A percentile compares a stretch with the other conserved stretches of the same genome.
Evolutionary conservation across 2,797 vertebrate species (phyloP).

Genomic region (Notolabrus celidotus): DNA sequence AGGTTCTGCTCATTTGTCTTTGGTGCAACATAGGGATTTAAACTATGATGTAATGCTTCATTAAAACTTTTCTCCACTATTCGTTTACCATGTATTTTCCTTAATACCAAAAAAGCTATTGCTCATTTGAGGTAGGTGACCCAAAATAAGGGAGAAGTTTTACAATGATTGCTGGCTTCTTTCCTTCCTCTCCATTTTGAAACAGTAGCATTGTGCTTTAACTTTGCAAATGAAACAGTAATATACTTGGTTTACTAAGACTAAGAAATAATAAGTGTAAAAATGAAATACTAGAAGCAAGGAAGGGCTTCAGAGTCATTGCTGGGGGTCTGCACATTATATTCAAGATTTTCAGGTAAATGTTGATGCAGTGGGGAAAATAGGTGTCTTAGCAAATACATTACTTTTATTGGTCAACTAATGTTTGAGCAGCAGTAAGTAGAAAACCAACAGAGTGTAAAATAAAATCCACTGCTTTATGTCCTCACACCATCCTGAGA

Average conservation of each 20-base stretch:
- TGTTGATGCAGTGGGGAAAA: slow-evolving; percentile 19
- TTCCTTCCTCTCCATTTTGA: slow-evolving; percentile 51
- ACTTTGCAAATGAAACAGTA: too few species aligned
- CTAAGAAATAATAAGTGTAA: neutral
- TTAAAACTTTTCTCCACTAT: slow-evolving; percentile 49
- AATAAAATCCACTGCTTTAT: too few species aligned
- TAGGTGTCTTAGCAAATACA: too few species aligned
- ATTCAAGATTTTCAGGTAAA: slow-evolving; percentile 42
- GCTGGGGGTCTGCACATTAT: slow-evolving; percentile 7
- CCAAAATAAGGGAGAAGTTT: neutral
- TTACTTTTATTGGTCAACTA: too few species aligned
- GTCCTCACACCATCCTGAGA: too few species aligned
- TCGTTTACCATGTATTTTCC: too few species aligned
- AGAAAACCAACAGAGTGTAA: too few species aligned
- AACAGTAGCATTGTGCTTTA: slow-evolving; percentile 5
- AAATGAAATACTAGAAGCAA: neutral
- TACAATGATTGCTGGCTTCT: slow-evolving; percentile 53
- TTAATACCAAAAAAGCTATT: slow-evolving; percentile 24
- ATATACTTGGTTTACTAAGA: slow-evolving; percentile 26
- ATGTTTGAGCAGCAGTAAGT: too few species aligned
- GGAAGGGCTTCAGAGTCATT: slow-evolving; percentile 15
- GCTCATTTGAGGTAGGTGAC: too few species aligned
- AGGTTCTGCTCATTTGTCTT: too few species aligned
- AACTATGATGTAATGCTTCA: slow-evolving; percentile 44
- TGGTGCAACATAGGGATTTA: slow-evolving; percentile 44